phyloP scores from a whole-genome alignment of 2,797 vertebrate species.

The Ibycter americanus region DNA sequence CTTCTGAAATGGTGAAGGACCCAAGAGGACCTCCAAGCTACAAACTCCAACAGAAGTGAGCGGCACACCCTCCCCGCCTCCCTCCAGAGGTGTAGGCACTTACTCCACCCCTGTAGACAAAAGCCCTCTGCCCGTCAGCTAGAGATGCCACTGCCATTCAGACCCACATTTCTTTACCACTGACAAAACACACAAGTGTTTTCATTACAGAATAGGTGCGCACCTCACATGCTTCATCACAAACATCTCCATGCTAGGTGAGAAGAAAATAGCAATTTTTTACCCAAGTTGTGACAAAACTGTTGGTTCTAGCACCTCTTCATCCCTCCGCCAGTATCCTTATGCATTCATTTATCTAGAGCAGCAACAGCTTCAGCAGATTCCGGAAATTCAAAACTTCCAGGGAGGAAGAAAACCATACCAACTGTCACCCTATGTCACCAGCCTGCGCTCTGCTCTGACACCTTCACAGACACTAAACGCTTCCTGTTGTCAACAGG shows the following conservation, averaged over 20 bases:
- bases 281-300: neutral
- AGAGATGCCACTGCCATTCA: neutral
- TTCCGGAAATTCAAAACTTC: neutral
- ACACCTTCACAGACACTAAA: neutral
- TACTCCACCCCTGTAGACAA: neutral
- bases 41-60: neutral
- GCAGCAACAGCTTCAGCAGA: neutral
- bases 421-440: neutral
- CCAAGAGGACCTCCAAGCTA: neutral
- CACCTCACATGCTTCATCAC: neutral
- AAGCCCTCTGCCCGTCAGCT: neutral
- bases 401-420: neutral
- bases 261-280: neutral
- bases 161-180: neutral
- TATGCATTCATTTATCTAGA: neutral
- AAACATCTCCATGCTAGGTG: neutral
- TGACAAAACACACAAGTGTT: neutral
- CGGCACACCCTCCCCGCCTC: neutral
- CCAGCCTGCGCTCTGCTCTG: neutral
- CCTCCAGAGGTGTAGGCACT: neutral
- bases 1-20: constrained; percentile 15
- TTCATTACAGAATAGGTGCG: neutral
- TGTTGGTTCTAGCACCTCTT: neutral
- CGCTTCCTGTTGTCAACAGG: neutral
- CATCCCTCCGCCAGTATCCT: neutral